phyloP scores from a whole-genome alignment of 2,797 vertebrate genomes.

The Alectoris magna region DNA sequence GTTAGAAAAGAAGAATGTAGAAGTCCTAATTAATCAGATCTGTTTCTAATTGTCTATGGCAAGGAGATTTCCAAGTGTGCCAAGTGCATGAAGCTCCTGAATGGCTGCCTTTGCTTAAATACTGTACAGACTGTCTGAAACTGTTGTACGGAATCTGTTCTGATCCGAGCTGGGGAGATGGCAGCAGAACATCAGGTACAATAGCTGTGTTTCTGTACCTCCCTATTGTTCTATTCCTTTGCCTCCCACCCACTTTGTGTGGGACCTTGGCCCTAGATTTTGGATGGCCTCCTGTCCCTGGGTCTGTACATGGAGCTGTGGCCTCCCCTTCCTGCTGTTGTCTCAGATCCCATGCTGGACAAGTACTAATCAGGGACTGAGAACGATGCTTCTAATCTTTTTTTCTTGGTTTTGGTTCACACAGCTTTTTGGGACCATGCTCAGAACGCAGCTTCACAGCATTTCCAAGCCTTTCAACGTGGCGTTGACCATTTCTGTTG shows the following conservation, averaged over 20 bases:
- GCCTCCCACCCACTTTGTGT: not conserved
- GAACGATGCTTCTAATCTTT: no score
- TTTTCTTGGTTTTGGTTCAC: not conserved
- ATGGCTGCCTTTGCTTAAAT: constrained; percentile 12
- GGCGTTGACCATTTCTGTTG: not conserved
- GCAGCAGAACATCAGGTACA: constrained; percentile 15
- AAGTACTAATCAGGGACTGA: no score
- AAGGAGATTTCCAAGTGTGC: not conserved
- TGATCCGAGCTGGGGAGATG: not conserved
- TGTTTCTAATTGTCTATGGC: constrained; percentile 37
- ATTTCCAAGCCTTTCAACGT: not conserved
- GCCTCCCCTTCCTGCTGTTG: no score
- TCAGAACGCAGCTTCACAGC: not conserved
- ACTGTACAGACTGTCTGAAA: not conserved
- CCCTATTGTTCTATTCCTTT: not conserved
- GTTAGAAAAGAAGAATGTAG: constrained; percentile 16
- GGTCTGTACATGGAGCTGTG: no score
- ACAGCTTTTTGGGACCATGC: not conserved
- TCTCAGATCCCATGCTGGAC: no score
- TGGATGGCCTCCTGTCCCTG: not conserved
- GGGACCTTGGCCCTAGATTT: not conserved
- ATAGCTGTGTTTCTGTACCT: constrained; percentile 14
- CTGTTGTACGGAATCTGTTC: not conserved
- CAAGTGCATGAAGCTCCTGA: not conserved
- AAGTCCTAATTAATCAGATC: constrained; percentile 57